Conservation (phyloP, 2,797 vertebrate species). For the Sciaenops ocellatus region DNA sequence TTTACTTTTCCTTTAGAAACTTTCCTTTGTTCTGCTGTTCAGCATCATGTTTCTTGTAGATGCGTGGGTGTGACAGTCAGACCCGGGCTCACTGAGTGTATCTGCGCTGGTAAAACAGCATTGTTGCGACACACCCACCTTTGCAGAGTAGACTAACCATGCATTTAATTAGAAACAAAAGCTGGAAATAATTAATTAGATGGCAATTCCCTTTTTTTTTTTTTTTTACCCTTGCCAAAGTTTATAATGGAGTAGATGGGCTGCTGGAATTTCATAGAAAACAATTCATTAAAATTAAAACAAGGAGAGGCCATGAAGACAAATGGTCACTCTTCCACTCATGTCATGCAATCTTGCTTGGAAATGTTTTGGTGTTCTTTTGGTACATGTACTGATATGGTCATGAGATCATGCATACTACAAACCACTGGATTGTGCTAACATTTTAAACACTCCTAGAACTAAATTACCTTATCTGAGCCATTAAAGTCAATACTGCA, state of each 20-base stretch:
- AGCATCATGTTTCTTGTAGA: slow-evolving; percentile 57
- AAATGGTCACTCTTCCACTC: slow-evolving; percentile 75
- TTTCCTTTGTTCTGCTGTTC: slow-evolving; percentile 52
- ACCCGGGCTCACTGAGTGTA: slow-evolving; percentile 50
- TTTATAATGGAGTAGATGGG: slow-evolving; percentile 82
- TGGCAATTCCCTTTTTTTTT: slow-evolving; percentile 68
- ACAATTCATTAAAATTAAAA: slow-evolving; percentile 76
- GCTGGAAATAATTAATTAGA: slow-evolving; percentile 87
- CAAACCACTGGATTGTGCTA: not conserved
- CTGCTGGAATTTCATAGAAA: slow-evolving; percentile 75
- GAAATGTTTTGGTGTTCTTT: slow-evolving; percentile 27
- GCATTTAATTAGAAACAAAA: slow-evolving; percentile 90
- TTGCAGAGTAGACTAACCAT: slow-evolving; percentile 81
- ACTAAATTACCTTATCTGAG: not conserved
- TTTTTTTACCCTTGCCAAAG: slow-evolving; percentile 70
- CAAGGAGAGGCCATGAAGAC: slow-evolving; percentile 69
- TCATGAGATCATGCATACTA: not conserved
- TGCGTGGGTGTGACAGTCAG: slow-evolving; percentile 56
- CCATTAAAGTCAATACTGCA: not conserved
- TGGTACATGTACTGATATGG: slow-evolving; percentile 22
- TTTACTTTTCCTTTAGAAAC: slow-evolving; percentile 30
- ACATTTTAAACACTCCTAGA: not conserved
- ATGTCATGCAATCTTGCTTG: slow-evolving; percentile 30
- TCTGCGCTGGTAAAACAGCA: slow-evolving; percentile 61
- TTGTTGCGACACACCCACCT: slow-evolving; percentile 70